Evolutionary conservation across 2,113 vertebrate species (phyloP).

Genomic region (Numenius arquata): DNA sequence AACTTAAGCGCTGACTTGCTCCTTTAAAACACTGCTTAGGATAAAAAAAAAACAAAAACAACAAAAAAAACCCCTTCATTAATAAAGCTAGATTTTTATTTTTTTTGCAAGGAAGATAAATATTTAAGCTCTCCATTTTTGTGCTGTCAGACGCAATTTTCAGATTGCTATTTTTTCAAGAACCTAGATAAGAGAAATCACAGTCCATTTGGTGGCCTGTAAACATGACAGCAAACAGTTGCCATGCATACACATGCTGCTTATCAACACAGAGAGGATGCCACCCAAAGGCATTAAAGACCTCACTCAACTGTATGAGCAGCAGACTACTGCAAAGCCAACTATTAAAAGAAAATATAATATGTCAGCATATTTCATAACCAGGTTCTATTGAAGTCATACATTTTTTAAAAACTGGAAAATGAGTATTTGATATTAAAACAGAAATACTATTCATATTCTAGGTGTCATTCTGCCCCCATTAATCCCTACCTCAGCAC

Average conservation of each 20-base stretch:
- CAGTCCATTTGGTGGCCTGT: neutral
- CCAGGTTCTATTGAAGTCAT: neutral
- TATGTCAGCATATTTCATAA: neutral
- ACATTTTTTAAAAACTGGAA: neutral
- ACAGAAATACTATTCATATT: neutral
- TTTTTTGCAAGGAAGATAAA: neutral
- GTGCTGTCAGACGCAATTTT: neutral
- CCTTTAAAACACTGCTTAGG: neutral
- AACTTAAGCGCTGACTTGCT: neutral
- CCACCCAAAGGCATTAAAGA: neutral
- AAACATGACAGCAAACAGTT: neutral
- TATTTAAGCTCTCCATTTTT: neutral
- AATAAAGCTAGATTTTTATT: neutral
- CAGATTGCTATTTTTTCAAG: neutral
- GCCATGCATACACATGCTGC: neutral
- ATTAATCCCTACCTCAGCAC: neutral
- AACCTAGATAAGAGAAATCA: neutral
- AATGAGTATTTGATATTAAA: neutral
- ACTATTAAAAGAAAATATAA: neutral
- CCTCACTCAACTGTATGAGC: neutral
- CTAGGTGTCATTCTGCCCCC: neutral
- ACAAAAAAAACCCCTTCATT: neutral
- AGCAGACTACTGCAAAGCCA: neutral
- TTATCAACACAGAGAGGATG: neutral
- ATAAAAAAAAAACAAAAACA: neutral